phyloP scores from a whole-genome alignment of 2,113 vertebrate genomes.

The Catharus minimus region DNA sequence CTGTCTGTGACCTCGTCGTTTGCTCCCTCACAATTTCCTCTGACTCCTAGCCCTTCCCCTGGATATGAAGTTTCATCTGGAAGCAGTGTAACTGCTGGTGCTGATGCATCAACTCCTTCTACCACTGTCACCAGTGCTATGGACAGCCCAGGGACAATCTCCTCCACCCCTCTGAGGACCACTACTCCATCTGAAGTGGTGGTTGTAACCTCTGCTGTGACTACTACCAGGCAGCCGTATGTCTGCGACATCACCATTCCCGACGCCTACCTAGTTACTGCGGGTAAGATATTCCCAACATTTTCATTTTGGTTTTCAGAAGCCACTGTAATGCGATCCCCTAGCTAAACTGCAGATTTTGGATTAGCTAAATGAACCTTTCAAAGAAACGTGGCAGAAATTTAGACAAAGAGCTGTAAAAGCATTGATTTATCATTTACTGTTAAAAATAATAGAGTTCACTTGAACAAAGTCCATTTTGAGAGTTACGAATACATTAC shows the following conservation, averaged over 20 bases:
- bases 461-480: not conserved
- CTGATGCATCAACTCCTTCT: not conserved
- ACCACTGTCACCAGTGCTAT: not conserved
- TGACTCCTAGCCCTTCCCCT: not conserved
- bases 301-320: not conserved
- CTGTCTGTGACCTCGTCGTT: not conserved
- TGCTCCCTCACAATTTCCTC: constrained; percentile 36
- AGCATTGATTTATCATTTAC: not conserved
- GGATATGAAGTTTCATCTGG: constrained; percentile 42
- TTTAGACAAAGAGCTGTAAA: not conserved
- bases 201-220: constrained; percentile 48
- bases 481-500: not conserved
- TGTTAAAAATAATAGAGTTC: not conserved
- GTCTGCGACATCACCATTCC: constrained; percentile 84
- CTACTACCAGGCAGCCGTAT: constrained; percentile 76
- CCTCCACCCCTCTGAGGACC: not conserved
- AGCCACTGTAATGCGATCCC: not conserved
- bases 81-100: not conserved
- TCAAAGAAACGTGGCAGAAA: fast-evolving
- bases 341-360: not conserved
- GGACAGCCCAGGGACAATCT: not conserved
- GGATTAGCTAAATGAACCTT: not conserved
- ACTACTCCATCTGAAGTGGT: not conserved
- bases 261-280: constrained; percentile 82
- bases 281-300: constrained; percentile 72